phyloP scores from a whole-genome alignment of 2,888 invertebrate genomes.

The Ormyrus labotus region DNA sequence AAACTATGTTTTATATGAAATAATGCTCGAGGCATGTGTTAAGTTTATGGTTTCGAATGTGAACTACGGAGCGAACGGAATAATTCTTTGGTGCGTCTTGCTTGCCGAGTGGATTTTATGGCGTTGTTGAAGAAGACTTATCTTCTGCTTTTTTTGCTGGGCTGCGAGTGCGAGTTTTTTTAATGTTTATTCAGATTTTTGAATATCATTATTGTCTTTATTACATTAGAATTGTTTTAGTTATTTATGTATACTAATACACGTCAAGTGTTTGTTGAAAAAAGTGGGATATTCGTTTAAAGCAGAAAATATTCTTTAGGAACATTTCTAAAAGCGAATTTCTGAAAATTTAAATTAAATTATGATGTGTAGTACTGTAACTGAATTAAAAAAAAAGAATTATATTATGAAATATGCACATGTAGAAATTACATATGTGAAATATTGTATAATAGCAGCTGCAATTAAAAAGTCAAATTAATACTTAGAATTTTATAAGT shows the following conservation, averaged over 20 bases:
- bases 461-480: neutral
- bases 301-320: too few species aligned
- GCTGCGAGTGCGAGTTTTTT: neutral
- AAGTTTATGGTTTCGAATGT: neutral
- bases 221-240: too few species aligned
- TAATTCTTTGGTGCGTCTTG: too few species aligned
- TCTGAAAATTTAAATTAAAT: too few species aligned
- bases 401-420: neutral
- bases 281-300: too few species aligned
- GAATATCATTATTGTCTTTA: too few species aligned
- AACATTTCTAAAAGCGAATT: too few species aligned
- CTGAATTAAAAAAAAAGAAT: neutral
- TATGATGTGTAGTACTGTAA: neutral
- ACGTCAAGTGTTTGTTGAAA: too few species aligned
- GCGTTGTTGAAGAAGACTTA: neutral
- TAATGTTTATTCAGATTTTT: neutral
- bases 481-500: constrained; percentile 6
- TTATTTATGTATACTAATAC: too few species aligned
- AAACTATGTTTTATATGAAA: constrained; percentile 6
- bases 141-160: neutral
- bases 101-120: too few species aligned
- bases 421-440: neutral
- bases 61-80: too few species aligned
- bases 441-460: neutral
- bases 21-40: neutral